Evolutionary conservation across 2,797 vertebrate species (phyloP).

Genomic region (Euphonia xanthogaster): DNA sequence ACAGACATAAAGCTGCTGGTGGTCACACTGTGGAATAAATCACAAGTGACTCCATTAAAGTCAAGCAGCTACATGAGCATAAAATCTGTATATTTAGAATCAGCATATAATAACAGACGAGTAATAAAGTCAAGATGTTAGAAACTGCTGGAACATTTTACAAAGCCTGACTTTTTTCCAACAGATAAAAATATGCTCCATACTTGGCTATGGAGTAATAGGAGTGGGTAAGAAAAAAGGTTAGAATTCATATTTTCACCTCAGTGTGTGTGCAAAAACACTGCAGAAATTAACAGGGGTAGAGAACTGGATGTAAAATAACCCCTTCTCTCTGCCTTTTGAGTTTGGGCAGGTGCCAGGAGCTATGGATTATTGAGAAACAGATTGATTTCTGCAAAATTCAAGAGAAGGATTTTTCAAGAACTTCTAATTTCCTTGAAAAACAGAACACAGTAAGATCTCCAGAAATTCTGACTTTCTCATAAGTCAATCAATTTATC

Average conservation of each 20-base stretch:
- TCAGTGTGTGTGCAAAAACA: not conserved
- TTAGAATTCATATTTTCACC: constrained; percentile 19
- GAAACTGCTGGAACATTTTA: constrained; percentile 6
- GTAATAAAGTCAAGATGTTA: constrained; percentile 13
- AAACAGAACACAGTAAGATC: not conserved
- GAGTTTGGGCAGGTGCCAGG: not conserved
- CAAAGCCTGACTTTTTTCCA: not conserved
- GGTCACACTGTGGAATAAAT: not conserved
- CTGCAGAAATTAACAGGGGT: not conserved
- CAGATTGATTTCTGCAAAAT: constrained; percentile 3
- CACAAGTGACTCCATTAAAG: constrained; percentile 14
- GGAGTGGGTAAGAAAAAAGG: not conserved
- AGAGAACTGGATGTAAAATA: not conserved
- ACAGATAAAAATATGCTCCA: not conserved
- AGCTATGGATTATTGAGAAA: not conserved
- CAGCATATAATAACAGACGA: not conserved
- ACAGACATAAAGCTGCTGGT: not conserved
- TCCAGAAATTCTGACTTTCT: not conserved
- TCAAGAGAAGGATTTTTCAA: not conserved
- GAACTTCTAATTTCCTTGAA: constrained; percentile 12
- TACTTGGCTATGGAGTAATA: not conserved
- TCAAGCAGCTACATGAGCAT: constrained; percentile 10
- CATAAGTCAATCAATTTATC: not conserved
- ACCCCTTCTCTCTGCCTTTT: not conserved
- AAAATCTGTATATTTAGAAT: constrained; percentile 27